Conservation (phyloP, 2,888 invertebrate species). For the Yponomeuta evonymella region DNA sequence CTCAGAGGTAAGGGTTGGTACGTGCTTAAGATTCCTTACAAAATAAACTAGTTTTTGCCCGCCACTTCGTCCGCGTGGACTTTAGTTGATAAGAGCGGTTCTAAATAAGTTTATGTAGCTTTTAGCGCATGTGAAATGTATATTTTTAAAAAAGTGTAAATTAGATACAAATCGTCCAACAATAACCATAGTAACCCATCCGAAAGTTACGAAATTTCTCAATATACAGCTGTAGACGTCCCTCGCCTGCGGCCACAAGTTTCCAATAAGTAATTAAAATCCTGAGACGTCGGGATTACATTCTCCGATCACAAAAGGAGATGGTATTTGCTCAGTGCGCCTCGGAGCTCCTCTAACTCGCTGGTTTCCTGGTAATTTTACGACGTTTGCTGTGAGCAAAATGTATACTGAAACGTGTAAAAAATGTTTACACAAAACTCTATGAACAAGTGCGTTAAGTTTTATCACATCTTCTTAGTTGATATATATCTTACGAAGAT, state of each 20-base stretch:
- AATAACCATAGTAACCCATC: slow-evolving; percentile 29
- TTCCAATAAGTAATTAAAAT: slow-evolving; percentile 76
- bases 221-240: slow-evolving; percentile 62
- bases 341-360: slow-evolving; percentile 47
- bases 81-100: too few species aligned
- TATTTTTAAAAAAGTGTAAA: too few species aligned
- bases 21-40: not conserved
- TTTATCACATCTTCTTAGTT: too few species aligned
- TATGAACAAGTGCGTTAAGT: too few species aligned
- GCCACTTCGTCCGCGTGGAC: too few species aligned
- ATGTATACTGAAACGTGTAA: not conserved
- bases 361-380: slow-evolving; percentile 49
- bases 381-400: not conserved
- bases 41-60: not conserved
- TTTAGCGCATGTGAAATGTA: too few species aligned
- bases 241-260: slow-evolving; percentile 71
- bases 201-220: slow-evolving; percentile 51
- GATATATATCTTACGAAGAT: too few species aligned
- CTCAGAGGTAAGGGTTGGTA: not conserved
- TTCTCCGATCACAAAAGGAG: slow-evolving; percentile 53
- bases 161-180: not conserved
- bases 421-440: too few species aligned
- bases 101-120: too few species aligned
- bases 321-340: slow-evolving; percentile 57
- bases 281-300: slow-evolving; percentile 64